Evolutionary conservation across 2,797 vertebrate species (phyloP).

Genomic region (Emys orbicularis): DNA sequence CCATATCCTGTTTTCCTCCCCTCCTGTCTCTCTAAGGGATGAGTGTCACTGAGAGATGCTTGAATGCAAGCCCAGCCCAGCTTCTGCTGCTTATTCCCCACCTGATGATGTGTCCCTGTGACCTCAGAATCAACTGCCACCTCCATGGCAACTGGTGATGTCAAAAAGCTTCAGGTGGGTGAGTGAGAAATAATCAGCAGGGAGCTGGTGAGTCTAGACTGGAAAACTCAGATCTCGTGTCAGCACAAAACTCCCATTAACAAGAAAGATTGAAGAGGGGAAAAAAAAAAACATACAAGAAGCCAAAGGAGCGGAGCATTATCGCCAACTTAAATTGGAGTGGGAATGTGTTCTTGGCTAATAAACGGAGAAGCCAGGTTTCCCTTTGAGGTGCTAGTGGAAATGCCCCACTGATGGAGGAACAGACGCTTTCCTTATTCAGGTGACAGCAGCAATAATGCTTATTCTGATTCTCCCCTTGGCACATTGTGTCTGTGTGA

Average conservation of each 20-base stretch:
- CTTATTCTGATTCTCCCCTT: background rate
- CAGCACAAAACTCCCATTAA: background rate
- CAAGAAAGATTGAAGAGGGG: background rate
- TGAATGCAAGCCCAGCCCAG: background rate
- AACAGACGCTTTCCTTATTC: background rate
- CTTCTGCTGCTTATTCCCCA: background rate
- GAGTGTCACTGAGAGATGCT: background rate
- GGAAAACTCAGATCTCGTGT: background rate
- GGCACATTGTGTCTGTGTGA: too few relatives aligned
- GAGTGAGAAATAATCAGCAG: background rate
- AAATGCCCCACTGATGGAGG: too few relatives aligned
- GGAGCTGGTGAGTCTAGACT: too few relatives aligned
- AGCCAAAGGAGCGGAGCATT: background rate
- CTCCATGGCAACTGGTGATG: background rate
- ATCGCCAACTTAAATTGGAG: background rate
- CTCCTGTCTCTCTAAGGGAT: background rate
- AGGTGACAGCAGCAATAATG: background rate
- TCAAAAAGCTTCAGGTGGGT: background rate
- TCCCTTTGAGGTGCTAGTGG: background rate
- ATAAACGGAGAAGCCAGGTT: background rate
- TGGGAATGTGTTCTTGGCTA: too few relatives aligned
- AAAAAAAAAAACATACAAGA: background rate
- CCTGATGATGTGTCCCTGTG: background rate
- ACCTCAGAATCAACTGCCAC: background rate
- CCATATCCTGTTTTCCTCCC: background rate